phyloP scores from a whole-genome alignment of 2,888 invertebrate genomes.

The Crocallis elinguaria region DNA sequence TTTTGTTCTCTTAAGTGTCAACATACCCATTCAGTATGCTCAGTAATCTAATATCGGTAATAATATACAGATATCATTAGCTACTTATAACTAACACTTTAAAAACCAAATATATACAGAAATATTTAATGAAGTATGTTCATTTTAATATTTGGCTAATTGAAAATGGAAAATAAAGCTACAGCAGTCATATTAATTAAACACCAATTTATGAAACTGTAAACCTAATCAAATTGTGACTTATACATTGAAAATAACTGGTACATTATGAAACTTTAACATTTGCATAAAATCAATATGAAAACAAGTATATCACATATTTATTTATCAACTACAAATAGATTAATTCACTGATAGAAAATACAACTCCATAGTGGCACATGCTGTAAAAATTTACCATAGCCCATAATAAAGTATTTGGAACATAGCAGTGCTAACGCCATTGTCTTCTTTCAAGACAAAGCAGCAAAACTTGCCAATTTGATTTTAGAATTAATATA shows the following conservation, averaged over 20 bases:
- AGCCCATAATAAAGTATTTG: not conserved
- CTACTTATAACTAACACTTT: slow-evolving; percentile 76
- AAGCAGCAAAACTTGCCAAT: not conserved
- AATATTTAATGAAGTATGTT: slow-evolving; percentile 48
- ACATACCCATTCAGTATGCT: slow-evolving; percentile 29
- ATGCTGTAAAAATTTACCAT: slow-evolving; percentile 11
- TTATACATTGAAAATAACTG: slow-evolving; percentile 10
- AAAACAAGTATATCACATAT: slow-evolving; percentile 52
- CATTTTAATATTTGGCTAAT: not conserved
- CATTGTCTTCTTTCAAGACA: not conserved
- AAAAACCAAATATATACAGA: slow-evolving; percentile 78
- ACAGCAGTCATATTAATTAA: slow-evolving; percentile 33
- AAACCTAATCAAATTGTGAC: not conserved
- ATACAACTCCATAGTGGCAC: slow-evolving; percentile 19
- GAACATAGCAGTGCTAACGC: not conserved
- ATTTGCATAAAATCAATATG: slow-evolving; percentile 33
- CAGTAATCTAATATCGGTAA: slow-evolving; percentile 35
- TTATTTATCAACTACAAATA: slow-evolving; percentile 29
- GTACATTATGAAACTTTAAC: slow-evolving; percentile 24
- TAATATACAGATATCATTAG: slow-evolving; percentile 51
- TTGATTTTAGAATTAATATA: not conserved
- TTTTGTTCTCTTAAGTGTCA: slow-evolving; percentile 38
- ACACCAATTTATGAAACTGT: slow-evolving; percentile 6
- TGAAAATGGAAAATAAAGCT: slow-evolving; percentile 29
- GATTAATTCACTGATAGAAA: slow-evolving; percentile 24